Evolutionary conservation across 2,888 invertebrate genomes (phyloP), one percentile per base, ranked within the genome.

Genomic region (Drosophila recens): DNA sequence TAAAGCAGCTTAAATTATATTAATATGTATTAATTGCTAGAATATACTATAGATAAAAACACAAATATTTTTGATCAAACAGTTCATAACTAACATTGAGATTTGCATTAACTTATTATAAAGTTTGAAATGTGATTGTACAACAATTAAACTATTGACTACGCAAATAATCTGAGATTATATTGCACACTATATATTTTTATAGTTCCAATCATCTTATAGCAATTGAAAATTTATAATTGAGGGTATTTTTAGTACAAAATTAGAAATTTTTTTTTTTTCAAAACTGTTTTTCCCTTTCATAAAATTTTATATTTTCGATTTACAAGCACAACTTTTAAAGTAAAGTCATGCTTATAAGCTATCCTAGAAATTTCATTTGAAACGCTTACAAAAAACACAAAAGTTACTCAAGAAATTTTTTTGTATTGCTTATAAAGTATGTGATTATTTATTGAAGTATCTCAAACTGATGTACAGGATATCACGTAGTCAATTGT

Each of bases 61-160:
- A 1, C 4, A 5, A 23, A 23, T 5, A 43, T 13, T 13, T 20
- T 11, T 5, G 5, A 23, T 13, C 5, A 13, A 13, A 11, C 13
- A 13, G 4, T 23, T 17, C 13, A 45, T 23, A 45, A 23, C 23
- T 23, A 23, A 13, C 23, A 23, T 43, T 43, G 43, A 45, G 8
- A 1, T 43, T 20, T 11, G 10, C 4, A 42, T 17, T 11, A 20
- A 20, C 11, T 43, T 10, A n/a, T 4, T 20, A 10, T 4, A 4
- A 43, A 11, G 4, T 11, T 43, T 6, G 6, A 13, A 23, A 30
- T 48, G 4, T 15, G 1, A n/a, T 15, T 20, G 49, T 46, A 23
- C 70, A 56, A 56, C 61, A 69, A 56, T 67, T 36, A 75, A 61
- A 56, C 54, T 59, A 67, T 58, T 71, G 46, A 40, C n/a, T 51